Evolutionary conservation across 2,888 invertebrate species (phyloP).

Genomic region (Andricus curvator): DNA sequence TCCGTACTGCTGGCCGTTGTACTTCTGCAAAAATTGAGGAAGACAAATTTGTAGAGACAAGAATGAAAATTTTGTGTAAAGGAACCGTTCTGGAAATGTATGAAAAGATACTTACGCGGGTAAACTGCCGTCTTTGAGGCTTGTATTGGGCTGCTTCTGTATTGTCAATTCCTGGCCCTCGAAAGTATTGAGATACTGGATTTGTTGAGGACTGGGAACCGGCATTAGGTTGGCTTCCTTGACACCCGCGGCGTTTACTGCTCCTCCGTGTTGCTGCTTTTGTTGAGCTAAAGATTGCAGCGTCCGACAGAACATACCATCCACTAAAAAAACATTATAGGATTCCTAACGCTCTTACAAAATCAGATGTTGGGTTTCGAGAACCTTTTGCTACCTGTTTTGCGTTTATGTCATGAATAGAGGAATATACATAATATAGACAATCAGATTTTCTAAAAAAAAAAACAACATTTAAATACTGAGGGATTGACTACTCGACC

Average conservation of each 20-base stretch:
- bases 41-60: neutral
- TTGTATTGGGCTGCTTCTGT: constrained; percentile 96
- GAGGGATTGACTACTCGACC: no score
- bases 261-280: constrained; percentile 79
- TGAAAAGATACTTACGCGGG: constrained; percentile 83
- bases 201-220: constrained; percentile 97
- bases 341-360: constrained; percentile 44
- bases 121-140: constrained; percentile 87
- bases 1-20: constrained; percentile 69
- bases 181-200: constrained; percentile 96
- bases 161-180: constrained; percentile 98
- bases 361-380: neutral
- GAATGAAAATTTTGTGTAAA: neutral
- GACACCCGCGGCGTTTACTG: constrained; percentile 77
- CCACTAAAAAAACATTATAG: constrained; percentile 76
- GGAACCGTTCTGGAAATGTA: neutral
- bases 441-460: no score
- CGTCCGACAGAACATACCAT: constrained; percentile 84
- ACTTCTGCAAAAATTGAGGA: constrained; percentile 58
- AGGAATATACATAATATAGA: neutral
- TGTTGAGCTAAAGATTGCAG: constrained; percentile 83
- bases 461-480: neutral
- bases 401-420: neutral
- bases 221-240: constrained; percentile 96
- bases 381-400: neutral